Evolutionary conservation across 2,888 invertebrate genomes (phyloP).

Genomic region (Ctena decussata): DNA sequence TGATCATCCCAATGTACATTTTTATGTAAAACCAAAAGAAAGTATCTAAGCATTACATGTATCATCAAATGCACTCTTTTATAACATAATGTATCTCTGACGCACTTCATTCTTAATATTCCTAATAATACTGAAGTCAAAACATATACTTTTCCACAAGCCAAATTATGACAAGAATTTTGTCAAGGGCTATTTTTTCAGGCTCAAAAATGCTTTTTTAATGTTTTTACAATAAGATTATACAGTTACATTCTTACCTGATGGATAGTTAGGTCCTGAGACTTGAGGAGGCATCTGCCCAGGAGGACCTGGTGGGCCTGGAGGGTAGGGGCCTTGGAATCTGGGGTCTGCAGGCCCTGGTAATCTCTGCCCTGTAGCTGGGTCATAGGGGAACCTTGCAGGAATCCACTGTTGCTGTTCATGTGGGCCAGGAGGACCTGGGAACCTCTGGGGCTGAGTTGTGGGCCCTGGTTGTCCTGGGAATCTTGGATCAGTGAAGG

Average conservation of each 20-base stretch:
- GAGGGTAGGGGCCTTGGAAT: conserved; percentile 45
- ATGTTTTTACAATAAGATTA: not conserved
- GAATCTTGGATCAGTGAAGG: conserved; percentile 36
- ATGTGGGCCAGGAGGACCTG: conserved; percentile 37
- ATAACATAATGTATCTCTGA: too few relatives aligned
- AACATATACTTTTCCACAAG: too few relatives aligned
- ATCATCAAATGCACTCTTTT: too few relatives aligned
- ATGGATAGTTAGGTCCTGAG: not conserved
- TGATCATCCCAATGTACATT: too few relatives aligned
- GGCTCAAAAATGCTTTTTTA: too few relatives aligned
- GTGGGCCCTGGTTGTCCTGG: conserved; percentile 45
- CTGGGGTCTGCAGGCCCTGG: conserved; percentile 40
- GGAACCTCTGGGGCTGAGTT: conserved; percentile 37
- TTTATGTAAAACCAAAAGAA: too few relatives aligned
- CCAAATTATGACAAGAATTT: too few relatives aligned
- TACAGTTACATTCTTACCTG: conserved; percentile 4
- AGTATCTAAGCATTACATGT: too few relatives aligned
- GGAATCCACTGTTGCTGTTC: conserved; percentile 47
- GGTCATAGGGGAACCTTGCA: conserved; percentile 38
- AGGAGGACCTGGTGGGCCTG: conserved; percentile 23
- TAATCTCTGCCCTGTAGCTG: conserved; percentile 39
- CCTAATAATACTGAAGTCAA: too few relatives aligned
- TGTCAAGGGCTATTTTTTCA: too few relatives aligned
- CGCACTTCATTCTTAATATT: too few relatives aligned
- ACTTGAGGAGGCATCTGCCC: conserved; percentile 24